A percentile compares a stretch with the other conserved stretches of the same genome.
phyloP scores from a whole-genome alignment of 2,888 invertebrate species.

The Augiades crinisus region DNA sequence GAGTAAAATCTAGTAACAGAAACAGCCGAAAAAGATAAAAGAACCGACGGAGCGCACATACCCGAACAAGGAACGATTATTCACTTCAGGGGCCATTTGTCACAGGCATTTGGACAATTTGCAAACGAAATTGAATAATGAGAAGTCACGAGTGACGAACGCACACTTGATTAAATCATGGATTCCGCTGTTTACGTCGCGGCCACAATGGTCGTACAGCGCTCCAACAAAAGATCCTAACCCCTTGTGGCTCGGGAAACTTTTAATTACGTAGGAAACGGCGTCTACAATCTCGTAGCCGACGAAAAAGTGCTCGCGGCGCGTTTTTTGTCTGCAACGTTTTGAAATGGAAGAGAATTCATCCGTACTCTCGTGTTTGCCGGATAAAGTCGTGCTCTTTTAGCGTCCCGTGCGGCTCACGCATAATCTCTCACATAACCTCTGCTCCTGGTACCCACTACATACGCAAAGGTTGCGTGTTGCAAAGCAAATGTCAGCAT shows the following conservation, averaged over 20 bases:
- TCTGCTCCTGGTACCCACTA: neutral
- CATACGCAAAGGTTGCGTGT: neutral
- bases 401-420: neutral
- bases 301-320: slow-evolving; percentile 15
- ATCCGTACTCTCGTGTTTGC: slow-evolving; percentile 8
- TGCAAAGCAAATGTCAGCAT: too few relatives aligned
- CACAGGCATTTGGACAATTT: slow-evolving; percentile 30
- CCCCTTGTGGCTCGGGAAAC: slow-evolving; percentile 11
- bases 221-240: slow-evolving; percentile 8
- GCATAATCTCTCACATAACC: neutral
- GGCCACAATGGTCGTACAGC: neutral
- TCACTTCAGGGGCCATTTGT: slow-evolving; percentile 45
- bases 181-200: neutral
- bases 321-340: slow-evolving; percentile 19
- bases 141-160: neutral
- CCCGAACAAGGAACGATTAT: slow-evolving; percentile 36
- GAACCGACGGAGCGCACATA: neutral
- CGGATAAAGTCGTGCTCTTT: neutral
- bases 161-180: neutral
- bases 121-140: slow-evolving; percentile 29
- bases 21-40: too few relatives aligned
- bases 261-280: slow-evolving; percentile 22
- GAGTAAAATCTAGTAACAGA: too few relatives aligned
- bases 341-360: slow-evolving; percentile 18
- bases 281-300: slow-evolving; percentile 9